A percentile compares a stretch with the other conserved stretches of the same genome.
These are phyloP conservation scores for Prinia subflava DNA, from an alignment of 2,113 vertebrate species.

Conservation along the genomic window DNA sequence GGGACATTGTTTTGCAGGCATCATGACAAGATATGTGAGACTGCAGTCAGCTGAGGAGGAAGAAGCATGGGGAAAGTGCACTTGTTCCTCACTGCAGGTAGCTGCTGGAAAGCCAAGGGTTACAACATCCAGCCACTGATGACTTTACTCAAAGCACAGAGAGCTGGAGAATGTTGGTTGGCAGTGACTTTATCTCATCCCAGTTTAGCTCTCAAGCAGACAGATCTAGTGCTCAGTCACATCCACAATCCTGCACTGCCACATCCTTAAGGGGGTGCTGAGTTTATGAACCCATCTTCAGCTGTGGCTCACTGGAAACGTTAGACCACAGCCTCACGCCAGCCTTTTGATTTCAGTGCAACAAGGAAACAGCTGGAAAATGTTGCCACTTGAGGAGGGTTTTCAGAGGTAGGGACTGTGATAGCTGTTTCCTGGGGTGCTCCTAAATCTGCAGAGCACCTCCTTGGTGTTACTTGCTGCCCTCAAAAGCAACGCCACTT, in stretches of 20 bases:
- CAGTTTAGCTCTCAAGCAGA: neutral
- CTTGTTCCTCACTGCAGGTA: neutral
- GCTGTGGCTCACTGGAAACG: neutral
- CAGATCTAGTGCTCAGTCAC: neutral
- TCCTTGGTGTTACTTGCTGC: neutral
- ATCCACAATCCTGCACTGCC: neutral
- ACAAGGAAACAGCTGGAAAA: neutral
- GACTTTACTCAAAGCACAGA: neutral
- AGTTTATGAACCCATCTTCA: neutral
- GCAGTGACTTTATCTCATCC: neutral
- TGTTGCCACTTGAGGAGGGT: neutral
- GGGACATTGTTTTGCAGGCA: neutral
- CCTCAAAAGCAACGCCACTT: fast-evolving
- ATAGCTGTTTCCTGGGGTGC: neutral
- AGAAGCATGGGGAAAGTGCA: neutral
- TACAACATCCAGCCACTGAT: neutral
- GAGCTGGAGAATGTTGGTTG: neutral
- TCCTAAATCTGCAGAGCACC: neutral
- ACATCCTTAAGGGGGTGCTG: neutral
- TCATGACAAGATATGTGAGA: neutral
- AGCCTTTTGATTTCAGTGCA: neutral
- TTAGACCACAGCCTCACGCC: neutral
- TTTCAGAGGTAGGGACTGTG: neutral
- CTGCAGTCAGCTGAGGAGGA: neutral
- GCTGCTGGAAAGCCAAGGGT: neutral